These are phyloP conservation scores for Sula dactylatra DNA, from an alignment of 2,113 vertebrate species.

Conservation along the genomic window DNA sequence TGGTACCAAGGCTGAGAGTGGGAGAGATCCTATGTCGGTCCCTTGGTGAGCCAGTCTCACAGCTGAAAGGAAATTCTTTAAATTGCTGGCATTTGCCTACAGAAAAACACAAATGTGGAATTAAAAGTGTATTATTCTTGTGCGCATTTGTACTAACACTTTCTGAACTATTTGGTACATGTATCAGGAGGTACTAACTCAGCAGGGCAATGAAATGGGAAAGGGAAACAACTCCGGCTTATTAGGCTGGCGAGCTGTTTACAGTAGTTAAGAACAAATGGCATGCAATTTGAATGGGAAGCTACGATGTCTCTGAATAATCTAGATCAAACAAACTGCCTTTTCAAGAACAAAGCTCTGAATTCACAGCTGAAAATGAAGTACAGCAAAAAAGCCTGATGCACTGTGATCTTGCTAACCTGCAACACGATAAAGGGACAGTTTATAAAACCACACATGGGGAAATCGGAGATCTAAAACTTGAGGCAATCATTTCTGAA, in stretches of 20 bases:
- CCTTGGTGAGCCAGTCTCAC: conserved; percentile 88
- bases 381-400: neutral
- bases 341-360: neutral
- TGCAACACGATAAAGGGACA: neutral
- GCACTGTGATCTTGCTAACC: neutral
- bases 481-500: neutral
- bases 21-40: conserved; percentile 69
- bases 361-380: neutral
- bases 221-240: neutral
- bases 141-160: neutral
- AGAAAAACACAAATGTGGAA: neutral
- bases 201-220: neutral
- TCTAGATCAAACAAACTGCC: neutral
- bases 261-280: neutral
- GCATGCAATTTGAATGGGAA: neutral
- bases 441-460: neutral
- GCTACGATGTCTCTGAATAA: neutral
- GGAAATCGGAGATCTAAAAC: neutral
- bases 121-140: neutral
- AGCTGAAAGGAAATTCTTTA: conserved; percentile 92
- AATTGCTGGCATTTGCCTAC: conserved; percentile 84
- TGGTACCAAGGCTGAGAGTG: conserved; percentile 82
- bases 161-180: neutral
- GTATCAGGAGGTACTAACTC: neutral
- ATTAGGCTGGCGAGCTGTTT: neutral